Base-by-base conservation (phyloP, 2,888 invertebrate species). In the Drosophila quinaria region DNA sequence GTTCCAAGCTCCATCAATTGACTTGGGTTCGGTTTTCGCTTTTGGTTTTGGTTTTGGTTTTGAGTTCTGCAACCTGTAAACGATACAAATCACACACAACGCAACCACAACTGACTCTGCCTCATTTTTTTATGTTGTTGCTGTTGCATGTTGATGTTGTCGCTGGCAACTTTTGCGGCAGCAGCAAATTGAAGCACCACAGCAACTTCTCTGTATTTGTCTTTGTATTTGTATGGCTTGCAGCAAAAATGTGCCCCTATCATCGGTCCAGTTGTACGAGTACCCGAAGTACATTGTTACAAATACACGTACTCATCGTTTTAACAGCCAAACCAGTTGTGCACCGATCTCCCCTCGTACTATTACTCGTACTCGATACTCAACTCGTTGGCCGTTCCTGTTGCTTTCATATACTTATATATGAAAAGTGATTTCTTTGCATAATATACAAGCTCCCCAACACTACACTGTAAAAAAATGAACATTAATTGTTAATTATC, bases 391-490 rank as follows among this genome's bases (percentile, higher is more conserved):
- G 52, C 42, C 61, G 54, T 62, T 61, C 70, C 76, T 77, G 64
- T 75, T 76, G 81, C 85, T 81, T 68, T 81, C 79, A 64, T 74
- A 73, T 82, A 88, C 76, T 8, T 42, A 69, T 75, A 73, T 80
- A 87, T 82, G 87, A 90, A 89, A 89, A 89, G 87, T 90, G 89
- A 87, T 87, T 89, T 87, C 87, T 87, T 82, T 85, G 87, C 82
- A 87, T 80, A 86, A 90, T 82, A 81, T 61, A 49, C 68, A 59
- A 35, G 44, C 52, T 67, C 39, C 42, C 61, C 42, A 64, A 44
- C 25, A 46, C 13, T 17, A 25, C 82, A 87, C 84, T 68, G 56
- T 9, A 17, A 42, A 56, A 71, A 86, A 74, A 11, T 6, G 0
- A 4, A 8, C n/a, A 10, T 10, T 4, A 9, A 3, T 10, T 17